These are phyloP conservation scores for Phyllotreta striolata DNA, from an alignment of 2,888 invertebrate species.

Conservation along the genomic window DNA sequence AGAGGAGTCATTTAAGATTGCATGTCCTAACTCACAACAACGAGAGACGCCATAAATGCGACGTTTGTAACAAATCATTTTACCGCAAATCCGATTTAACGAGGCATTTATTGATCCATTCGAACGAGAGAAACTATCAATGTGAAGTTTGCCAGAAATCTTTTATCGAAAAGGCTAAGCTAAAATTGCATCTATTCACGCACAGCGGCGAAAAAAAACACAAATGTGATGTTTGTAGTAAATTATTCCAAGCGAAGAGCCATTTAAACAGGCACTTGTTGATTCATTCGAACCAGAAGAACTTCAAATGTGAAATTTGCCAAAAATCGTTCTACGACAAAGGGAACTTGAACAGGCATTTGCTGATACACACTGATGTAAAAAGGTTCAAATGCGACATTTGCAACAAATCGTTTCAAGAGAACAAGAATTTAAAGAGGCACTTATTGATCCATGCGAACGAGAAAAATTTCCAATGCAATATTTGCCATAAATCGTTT, in stretches of 20 bases:
- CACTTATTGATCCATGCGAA: not conserved
- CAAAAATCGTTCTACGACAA: not conserved
- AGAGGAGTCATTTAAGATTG: slow-evolving; percentile 3
- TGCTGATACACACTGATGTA: not conserved
- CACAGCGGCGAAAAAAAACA: not conserved
- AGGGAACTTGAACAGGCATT: not conserved
- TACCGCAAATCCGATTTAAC: slow-evolving; percentile 8
- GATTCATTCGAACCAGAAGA: not conserved
- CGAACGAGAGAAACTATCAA: not conserved
- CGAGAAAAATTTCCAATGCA: slow-evolving; percentile 5
- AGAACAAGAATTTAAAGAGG: not conserved
- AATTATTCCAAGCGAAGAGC: slow-evolving; percentile 6
- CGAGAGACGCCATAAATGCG: slow-evolving; percentile 10
- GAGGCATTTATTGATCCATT: slow-evolving; percentile 5
- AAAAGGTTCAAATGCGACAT: not conserved
- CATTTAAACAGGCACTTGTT: slow-evolving; percentile 16
- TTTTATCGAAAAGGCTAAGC: not conserved
- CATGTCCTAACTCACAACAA: slow-evolving; percentile 10
- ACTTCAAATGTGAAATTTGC: slow-evolving; percentile 2
- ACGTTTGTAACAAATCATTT: slow-evolving; percentile 8
- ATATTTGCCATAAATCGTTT: slow-evolving; percentile 1
- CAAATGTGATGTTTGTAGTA: slow-evolving; percentile 16
- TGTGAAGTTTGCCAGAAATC: not conserved
- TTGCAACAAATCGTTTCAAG: slow-evolving; percentile 1
- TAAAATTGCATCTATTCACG: not conserved